Base-by-base conservation (phyloP, 2,797 vertebrate genomes). In the Coendou prehensilis region DNA sequence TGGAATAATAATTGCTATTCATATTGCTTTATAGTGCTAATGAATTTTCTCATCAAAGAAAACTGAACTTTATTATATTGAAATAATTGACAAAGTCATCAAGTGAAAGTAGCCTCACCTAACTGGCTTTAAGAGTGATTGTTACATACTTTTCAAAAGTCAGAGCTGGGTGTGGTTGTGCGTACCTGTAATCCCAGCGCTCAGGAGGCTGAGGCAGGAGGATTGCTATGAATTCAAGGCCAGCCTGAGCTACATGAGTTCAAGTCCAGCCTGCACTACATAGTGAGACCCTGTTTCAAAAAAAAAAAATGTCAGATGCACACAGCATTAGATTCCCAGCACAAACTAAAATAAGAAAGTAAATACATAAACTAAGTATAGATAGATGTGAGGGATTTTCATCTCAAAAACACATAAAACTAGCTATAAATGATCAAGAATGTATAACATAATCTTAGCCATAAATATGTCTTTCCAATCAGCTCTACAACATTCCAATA, bases 61-160 rank as follows among this genome's bases (percentile, higher is more conserved):
- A 87, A 87, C 11, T 37, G 6, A 79, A 94, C 50, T 71, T 86
- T 78, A 87, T 75, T 96, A 95, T 92, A 13, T 85, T 87, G 52
- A 95, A 75, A 73, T 73, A 61, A n/a, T 30, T 45, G 92, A 13
- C 45, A 64, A 50, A 63, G 3, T 9, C 3, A 88, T 50, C 33
- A 91, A 81, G 22, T 81, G 83, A 93, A 93, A 96, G 61, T 86
- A 63, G 85, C 2, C 47, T 88, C 15, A 84, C 6, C 7, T 80
- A 78, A 84, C 9, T 85, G 15, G 9, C 80, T 95, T 61, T 92
- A n/a, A 82, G 94, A 94, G 50, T 61, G 30, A 2, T 41, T 75
- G 94, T 94, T n/a, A 92, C 45, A 57, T 52, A 64, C 0, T n/a
- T 86, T 89, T n/a, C 0, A 69, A 87, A 93, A 75, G 33, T 75